Conservation (phyloP, 2,797 vertebrate species). For the Cryptoprocta ferox region DNA sequence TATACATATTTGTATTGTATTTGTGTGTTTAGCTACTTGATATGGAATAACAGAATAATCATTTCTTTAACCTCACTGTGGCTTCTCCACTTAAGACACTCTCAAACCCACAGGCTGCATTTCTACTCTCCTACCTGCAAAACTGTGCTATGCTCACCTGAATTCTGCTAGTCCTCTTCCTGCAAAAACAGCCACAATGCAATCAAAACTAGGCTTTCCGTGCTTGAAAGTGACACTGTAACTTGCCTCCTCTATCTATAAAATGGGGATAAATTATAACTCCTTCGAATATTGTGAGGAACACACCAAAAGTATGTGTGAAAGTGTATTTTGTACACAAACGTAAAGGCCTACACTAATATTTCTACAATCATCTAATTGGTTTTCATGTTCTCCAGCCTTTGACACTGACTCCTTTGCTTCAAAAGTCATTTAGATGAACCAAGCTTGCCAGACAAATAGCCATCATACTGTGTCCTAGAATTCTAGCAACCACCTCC, state of each 20-base stretch:
- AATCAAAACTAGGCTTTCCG: not conserved
- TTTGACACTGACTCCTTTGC: not conserved
- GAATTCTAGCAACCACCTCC: not conserved
- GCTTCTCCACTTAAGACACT: conserved; percentile 40
- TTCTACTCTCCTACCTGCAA: not conserved
- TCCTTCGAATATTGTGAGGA: not conserved
- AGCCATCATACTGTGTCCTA: not conserved
- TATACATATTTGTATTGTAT: not conserved
- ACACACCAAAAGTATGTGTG: not conserved
- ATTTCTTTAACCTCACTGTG: not conserved
- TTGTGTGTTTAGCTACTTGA: not conserved
- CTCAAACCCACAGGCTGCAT: not conserved
- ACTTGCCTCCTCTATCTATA: not conserved
- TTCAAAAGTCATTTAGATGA: not conserved
- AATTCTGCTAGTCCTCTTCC: not conserved
- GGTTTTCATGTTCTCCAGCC: not conserved
- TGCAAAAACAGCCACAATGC: not conserved
- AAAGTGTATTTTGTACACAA: not conserved
- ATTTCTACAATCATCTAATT: not conserved
- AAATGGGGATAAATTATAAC: conserved; percentile 17
- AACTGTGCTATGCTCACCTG: not conserved
- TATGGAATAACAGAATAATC: not conserved
- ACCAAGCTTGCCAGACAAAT: not conserved
- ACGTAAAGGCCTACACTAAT: not conserved
- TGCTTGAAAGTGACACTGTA: not conserved